Evolutionary conservation across 2,888 invertebrate genomes (phyloP), one percentile per base, ranked within the genome.

Genomic region (Scaptomyza tumidula): DNA sequence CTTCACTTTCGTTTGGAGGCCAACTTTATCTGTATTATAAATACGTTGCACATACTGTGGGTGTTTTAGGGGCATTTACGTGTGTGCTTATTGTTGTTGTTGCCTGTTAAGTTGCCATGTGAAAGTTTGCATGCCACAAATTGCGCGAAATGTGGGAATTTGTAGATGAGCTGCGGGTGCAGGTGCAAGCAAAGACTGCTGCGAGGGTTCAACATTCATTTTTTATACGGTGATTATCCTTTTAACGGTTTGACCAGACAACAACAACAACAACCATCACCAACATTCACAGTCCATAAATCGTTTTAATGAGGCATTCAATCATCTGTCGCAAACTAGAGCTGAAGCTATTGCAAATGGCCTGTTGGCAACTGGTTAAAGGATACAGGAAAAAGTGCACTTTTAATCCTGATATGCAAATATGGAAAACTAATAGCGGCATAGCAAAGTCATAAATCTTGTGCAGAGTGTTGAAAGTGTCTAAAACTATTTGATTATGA

Each of bases 121-220:
- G 83, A 84, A 84, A 84, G 83, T 84, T 83, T 86, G 84, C 86
- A 86, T 83, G 83, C 88, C 85, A 71, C 88, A 84, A 83, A 83
- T 88, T 88, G 86, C 86, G 57, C 78, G 10, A 52, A 71, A 82
- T 80, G 76, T 82, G 88, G 70, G 72, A 85, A 80, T 69, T 27
- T 3, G 61, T 37, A 55, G 60, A n/a, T 19, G n/a, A 5, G 10
- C 33, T 24, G 10, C 29, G 10, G 53, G 41, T 37, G 46, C 60
- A 63, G 58, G 48, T 62, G 65, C 24, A 24, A 5, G 13, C 2
- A 13, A 0, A 19, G 37, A 10, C 19, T 19, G 75, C 71, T 70
- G 83, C 62, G 79, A 88, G 77, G 80, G 88, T 64, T 86, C 76
- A 67, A 73, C 88, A 75, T 86, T 86, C 86, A 79, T 82, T 82